Conservation (phyloP, 2,888 invertebrate genomes). For the Cotesia congregata region DNA sequence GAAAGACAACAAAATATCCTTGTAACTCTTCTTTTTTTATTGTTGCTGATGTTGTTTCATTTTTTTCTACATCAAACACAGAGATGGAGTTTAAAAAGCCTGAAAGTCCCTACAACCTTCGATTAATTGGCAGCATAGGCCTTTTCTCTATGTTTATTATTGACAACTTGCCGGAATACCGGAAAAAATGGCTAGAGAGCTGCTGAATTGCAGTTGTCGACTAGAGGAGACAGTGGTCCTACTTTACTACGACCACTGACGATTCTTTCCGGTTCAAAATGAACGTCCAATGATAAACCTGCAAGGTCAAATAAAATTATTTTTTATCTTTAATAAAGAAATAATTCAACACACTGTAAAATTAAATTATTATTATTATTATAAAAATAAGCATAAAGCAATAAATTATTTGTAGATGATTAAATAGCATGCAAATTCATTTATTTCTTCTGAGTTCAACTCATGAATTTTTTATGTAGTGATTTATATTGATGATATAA, state of each 20-base stretch:
- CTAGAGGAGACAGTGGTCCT: slow-evolving; percentile 84
- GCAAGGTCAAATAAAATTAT: slow-evolving; percentile 51
- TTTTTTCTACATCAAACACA: slow-evolving; percentile 19
- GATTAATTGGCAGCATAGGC: slow-evolving; percentile 50
- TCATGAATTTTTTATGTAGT: too few species aligned
- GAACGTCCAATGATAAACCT: slow-evolving; percentile 82
- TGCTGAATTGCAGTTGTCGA: slow-evolving; percentile 81
- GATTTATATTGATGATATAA: too few species aligned
- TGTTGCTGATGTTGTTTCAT: slow-evolving; percentile 12
- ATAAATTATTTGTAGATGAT: neutral
- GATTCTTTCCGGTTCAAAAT: slow-evolving; percentile 83
- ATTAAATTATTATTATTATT: neutral
- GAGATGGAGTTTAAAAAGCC: slow-evolving; percentile 39
- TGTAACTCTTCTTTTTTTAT: slow-evolving; percentile 15
- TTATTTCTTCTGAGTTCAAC: neutral
- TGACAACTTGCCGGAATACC: slow-evolving; percentile 40
- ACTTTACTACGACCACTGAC: slow-evolving; percentile 78
- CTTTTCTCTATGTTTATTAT: slow-evolving; percentile 47
- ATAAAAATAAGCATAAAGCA: neutral
- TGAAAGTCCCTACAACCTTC: slow-evolving; percentile 38
- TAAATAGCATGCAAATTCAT: neutral
- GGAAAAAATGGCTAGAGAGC: slow-evolving; percentile 75
- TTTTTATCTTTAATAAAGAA: slow-evolving; percentile 11
- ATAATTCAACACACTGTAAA: slow-evolving; percentile 17
- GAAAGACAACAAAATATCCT: slow-evolving; percentile 21